Conservation (phyloP, 2,113 vertebrate species). For the Oreochromis aureus region DNA sequence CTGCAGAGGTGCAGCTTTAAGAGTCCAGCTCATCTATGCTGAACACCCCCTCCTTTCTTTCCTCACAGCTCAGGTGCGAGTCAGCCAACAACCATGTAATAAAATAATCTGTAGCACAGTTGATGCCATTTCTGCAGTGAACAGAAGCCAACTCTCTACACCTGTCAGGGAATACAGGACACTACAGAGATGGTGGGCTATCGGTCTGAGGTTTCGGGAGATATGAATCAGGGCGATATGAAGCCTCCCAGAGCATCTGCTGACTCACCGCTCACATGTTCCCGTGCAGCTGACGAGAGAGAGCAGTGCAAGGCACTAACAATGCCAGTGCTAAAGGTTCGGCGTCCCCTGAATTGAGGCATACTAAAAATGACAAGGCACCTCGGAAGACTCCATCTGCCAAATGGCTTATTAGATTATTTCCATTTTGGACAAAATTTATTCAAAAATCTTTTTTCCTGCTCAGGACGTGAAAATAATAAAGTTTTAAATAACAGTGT, state of each 20-base stretch:
- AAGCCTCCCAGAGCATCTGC: constrained; percentile 47
- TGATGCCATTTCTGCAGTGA: neutral
- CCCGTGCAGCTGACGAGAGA: neutral
- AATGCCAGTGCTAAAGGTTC: neutral
- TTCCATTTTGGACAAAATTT: neutral
- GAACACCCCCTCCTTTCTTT: neutral
- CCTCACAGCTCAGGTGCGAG: neutral
- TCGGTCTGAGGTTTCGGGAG: neutral
- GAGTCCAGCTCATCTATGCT: neutral
- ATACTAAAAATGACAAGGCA: neutral
- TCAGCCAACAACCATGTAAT: neutral
- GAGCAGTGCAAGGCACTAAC: neutral
- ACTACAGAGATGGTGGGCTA: neutral
- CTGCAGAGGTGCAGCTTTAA: neutral
- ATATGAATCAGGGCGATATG: neutral
- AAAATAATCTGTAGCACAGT: neutral
- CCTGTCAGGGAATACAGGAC: constrained; percentile 24
- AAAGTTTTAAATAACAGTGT: neutral
- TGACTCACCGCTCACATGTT: neutral
- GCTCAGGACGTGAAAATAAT: neutral
- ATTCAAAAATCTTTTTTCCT: neutral
- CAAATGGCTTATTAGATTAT: neutral
- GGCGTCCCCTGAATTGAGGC: neutral
- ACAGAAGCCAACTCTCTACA: neutral
- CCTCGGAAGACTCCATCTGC: neutral